Conservation (phyloP, 2,888 invertebrate species). For the Ischnus inquisitorius region DNA sequence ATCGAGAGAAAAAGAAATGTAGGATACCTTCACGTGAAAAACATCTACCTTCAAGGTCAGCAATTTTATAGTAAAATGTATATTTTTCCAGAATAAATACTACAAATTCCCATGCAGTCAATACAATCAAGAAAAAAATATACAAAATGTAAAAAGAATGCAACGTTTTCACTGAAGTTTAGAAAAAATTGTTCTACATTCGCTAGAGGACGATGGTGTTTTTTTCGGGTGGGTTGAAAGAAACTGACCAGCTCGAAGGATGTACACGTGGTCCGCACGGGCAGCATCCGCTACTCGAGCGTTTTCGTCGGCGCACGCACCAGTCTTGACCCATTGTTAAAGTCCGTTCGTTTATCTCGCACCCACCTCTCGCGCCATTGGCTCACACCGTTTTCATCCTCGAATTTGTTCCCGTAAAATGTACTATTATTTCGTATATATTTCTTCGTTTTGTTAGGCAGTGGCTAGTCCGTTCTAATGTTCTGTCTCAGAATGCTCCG, state of each 20-base stretch:
- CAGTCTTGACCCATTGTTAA: conserved; percentile 91
- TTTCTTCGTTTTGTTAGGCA: conserved; percentile 39
- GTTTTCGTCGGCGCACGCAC: conserved; percentile 91
- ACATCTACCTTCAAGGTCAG: not conserved
- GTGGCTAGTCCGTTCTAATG: conserved; percentile 20
- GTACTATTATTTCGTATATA: not conserved
- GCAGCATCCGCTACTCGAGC: conserved; percentile 87
- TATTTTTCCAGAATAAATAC: not conserved
- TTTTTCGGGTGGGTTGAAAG: conserved; percentile 41
- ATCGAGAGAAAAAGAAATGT: not conserved
- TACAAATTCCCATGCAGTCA: not conserved
- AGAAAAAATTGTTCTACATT: not conserved
- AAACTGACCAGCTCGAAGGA: conserved; percentile 83
- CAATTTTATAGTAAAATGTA: not conserved
- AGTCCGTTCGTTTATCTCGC: conserved; percentile 25
- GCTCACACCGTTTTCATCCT: conserved; percentile 21
- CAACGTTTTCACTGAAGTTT: not conserved
- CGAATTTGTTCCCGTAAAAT: conserved; percentile 38
- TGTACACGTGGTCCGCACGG: conserved; percentile 87
- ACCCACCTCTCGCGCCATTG: not conserved
- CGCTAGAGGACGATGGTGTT: conserved; percentile 4
- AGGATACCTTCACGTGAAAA: not conserved
- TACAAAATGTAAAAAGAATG: not conserved
- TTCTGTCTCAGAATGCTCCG: not conserved
- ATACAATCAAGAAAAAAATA: not conserved